These are phyloP conservation scores for Nysson spinosus DNA, from an alignment of 2,888 invertebrate species.

Conservation along the genomic window DNA sequence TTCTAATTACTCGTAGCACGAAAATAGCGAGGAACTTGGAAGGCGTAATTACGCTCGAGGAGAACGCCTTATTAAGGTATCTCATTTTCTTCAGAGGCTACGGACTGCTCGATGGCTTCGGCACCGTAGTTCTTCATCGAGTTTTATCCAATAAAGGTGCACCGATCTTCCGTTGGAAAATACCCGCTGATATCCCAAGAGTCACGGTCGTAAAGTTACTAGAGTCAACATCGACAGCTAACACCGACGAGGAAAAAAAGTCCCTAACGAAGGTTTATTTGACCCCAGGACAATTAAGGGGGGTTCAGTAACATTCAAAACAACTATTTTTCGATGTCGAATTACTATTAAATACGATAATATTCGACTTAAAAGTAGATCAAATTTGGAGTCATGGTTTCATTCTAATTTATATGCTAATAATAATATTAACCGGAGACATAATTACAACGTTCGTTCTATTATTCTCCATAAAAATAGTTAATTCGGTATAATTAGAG, in stretches of 20 bases:
- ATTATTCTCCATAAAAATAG: no score
- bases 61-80: constrained; percentile 58
- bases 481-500: no score
- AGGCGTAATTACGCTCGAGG: constrained; percentile 53
- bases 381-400: no score
- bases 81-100: constrained; percentile 53
- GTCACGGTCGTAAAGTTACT: constrained; percentile 26
- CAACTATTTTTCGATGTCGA: no score
- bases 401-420: no score
- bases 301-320: no score
- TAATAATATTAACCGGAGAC: no score
- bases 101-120: constrained; percentile 44
- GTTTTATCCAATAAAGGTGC: constrained; percentile 55
- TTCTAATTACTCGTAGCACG: constrained; percentile 59
- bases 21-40: constrained; percentile 54
- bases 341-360: no score
- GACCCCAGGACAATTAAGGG: no score
- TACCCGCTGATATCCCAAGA: constrained; percentile 25
- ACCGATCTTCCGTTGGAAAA: constrained; percentile 41
- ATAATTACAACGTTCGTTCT: no score
- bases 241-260: constrained; percentile 33
- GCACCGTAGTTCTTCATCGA: constrained; percentile 53
- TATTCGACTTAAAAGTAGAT: no score
- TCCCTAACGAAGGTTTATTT: constrained; percentile 44
- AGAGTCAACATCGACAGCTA: constrained; percentile 47